A percentile compares a stretch with the other conserved stretches of the same genome.
phyloP scores from a whole-genome alignment of 2,888 invertebrate species.

The Endomychus coccineus region DNA sequence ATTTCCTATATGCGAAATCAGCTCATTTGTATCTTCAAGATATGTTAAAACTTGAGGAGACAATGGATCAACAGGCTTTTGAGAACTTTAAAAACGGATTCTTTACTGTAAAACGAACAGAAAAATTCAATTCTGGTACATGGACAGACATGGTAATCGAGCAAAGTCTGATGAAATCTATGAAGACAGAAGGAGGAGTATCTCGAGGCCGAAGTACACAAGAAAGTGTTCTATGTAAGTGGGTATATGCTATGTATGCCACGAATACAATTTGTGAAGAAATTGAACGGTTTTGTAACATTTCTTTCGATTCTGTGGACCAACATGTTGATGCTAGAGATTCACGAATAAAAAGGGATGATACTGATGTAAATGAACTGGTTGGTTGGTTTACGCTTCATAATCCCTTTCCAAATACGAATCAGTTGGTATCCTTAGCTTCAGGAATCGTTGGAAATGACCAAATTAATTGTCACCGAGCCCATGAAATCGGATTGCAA shows the following conservation, averaged over 20 bases:
- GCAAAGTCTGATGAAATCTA: slow-evolving; percentile 15
- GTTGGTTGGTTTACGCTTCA: slow-evolving; percentile 21
- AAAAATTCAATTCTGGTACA: slow-evolving; percentile 18
- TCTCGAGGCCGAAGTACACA: slow-evolving; percentile 21
- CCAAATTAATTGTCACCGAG: slow-evolving; percentile 28
- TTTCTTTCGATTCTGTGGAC: slow-evolving; percentile 20
- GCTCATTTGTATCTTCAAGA: slow-evolving; percentile 26
- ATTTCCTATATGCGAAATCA: slow-evolving; percentile 35
- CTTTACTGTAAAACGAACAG: slow-evolving; percentile 28
- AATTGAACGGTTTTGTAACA: slow-evolving; percentile 22
- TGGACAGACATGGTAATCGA: slow-evolving; percentile 15
- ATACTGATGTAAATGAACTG: slow-evolving; percentile 23
- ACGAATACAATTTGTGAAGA: slow-evolving; percentile 30
- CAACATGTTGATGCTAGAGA: slow-evolving; percentile 23
- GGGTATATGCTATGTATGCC: slow-evolving; percentile 28
- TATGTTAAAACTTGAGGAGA: slow-evolving; percentile 28
- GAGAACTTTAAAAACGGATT: slow-evolving; percentile 24
- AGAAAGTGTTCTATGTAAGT: slow-evolving; percentile 28
- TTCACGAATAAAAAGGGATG: slow-evolving; percentile 23
- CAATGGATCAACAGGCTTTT: slow-evolving; percentile 25
- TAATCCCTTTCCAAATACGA: slow-evolving; percentile 21
- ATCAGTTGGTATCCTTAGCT: slow-evolving; percentile 24
- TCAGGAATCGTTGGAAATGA: slow-evolving; percentile 28
- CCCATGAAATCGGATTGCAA: slow-evolving; percentile 14
- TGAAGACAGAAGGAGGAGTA: slow-evolving; percentile 18